Evolutionary conservation across 2,113 vertebrate genomes (phyloP).

Genomic region (Charina bottae): DNA sequence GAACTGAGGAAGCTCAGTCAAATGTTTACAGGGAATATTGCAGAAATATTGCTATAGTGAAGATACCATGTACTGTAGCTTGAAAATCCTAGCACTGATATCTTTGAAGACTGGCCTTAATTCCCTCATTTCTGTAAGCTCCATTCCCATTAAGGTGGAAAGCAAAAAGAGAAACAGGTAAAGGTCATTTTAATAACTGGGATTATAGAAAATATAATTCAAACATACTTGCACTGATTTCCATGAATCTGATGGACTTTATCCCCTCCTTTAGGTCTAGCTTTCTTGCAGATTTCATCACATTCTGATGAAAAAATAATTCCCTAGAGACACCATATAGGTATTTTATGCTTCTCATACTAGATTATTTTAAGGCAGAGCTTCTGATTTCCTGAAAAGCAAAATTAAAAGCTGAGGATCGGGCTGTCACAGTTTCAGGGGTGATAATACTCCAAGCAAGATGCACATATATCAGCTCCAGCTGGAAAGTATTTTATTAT

Average conservation of each 20-base stretch:
- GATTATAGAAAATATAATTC: background rate
- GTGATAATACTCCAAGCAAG: too few relatives aligned
- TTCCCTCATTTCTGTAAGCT: background rate
- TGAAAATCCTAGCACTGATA: background rate
- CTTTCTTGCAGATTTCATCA: background rate
- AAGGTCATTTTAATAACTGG: background rate
- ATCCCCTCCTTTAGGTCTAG: background rate
- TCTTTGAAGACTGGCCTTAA: background rate
- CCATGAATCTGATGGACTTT: background rate
- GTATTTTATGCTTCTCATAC: too few relatives aligned
- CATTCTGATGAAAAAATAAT: too few relatives aligned
- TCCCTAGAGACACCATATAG: too few relatives aligned
- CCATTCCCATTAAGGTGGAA: background rate
- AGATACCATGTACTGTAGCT: background rate
- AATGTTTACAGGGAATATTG: background rate
- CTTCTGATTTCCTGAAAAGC: too few relatives aligned
- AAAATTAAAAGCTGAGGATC: too few relatives aligned
- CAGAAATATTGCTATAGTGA: background rate
- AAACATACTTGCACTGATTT: background rate
- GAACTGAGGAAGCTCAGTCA: background rate
- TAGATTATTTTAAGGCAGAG: too few relatives aligned
- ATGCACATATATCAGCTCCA: too few relatives aligned
- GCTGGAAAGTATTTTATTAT: too few relatives aligned
- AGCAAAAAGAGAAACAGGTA: background rate
- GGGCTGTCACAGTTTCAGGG: too few relatives aligned